Conservation (phyloP, 2,113 vertebrate species). For the Cyanoramphus novaezelandiae region DNA sequence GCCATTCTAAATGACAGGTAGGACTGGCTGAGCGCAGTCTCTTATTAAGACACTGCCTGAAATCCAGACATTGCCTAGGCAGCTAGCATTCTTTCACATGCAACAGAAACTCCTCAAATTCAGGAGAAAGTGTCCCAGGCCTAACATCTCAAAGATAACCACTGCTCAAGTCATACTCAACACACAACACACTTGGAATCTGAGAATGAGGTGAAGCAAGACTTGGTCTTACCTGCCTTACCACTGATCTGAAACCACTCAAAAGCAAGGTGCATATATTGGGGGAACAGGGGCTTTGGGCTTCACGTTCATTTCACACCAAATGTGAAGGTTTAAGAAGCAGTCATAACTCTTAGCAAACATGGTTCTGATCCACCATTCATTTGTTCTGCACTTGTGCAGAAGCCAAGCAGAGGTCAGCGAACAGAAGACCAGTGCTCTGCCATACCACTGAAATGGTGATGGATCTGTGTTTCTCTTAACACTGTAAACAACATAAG, state of each 20-base stretch:
- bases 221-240: neutral
- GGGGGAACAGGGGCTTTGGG: neutral
- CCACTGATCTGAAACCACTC: neutral
- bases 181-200: neutral
- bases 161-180: neutral
- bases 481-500: neutral
- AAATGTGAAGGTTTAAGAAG: neutral
- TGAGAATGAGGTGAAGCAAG: neutral
- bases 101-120: neutral
- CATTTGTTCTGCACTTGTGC: fast-evolving
- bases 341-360: neutral
- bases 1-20: neutral
- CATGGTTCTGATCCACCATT: neutral
- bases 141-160: neutral
- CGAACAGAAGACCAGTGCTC: neutral
- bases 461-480: neutral
- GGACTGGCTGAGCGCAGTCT: too few species aligned
- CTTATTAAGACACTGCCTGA: neutral
- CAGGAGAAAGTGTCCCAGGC: neutral
- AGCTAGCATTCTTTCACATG: fast-evolving
- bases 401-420: neutral
- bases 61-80: neutral
- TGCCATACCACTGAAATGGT: neutral
- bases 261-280: neutral
- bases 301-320: neutral